A percentile compares a stretch with the other conserved stretches of the same genome.
Conservation (phyloP, 1,140 invertebrate species). For the Aethina tumida region DNA sequence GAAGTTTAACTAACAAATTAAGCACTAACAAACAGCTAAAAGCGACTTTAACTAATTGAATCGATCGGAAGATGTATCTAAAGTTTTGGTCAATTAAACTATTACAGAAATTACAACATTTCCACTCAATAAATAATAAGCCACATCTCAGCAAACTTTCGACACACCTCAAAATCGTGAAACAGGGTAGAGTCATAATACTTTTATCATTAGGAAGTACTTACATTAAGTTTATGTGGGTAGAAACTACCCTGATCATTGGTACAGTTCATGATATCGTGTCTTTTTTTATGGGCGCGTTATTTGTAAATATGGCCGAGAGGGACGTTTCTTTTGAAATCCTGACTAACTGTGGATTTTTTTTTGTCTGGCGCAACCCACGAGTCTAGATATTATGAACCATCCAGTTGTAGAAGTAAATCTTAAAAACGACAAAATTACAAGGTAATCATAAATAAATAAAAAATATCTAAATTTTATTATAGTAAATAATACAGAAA, state of each 20-base stretch:
- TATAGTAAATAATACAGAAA: slow-evolving; percentile 34
- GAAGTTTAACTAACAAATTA: slow-evolving; percentile 27
- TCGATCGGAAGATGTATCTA: slow-evolving; percentile 1
- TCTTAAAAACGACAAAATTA: slow-evolving; percentile 8
- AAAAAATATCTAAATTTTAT: slow-evolving; percentile 20
- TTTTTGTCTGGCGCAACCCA: no score
- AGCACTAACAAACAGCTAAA: slow-evolving; percentile 22
- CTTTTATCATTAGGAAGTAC: slow-evolving; percentile 24
- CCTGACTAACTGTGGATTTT: no score
- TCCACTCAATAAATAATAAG: slow-evolving; percentile 10
- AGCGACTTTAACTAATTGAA: slow-evolving; percentile 9
- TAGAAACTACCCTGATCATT: slow-evolving; percentile 18
- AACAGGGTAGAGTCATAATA: slow-evolving; percentile 22
- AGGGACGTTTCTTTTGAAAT: no score
- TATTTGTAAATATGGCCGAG: no score
- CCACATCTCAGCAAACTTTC: slow-evolving; percentile 8
- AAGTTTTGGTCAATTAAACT: slow-evolving; percentile 3
- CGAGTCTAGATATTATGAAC: no score
- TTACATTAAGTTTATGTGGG: slow-evolving; percentile 15
- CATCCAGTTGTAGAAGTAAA: no score
- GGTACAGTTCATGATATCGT: slow-evolving; percentile 9
- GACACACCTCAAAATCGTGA: slow-evolving; percentile 9
- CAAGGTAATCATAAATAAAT: slow-evolving; percentile 21
- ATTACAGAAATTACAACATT: slow-evolving; percentile 15
- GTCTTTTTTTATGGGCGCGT: no score